Percentiles rank a stretch among this genome's conserved stretches.
These are phyloP conservation scores for Delphinapterus leucas DNA, from an alignment of 2,113 vertebrate species.

Conservation along the genomic window DNA sequence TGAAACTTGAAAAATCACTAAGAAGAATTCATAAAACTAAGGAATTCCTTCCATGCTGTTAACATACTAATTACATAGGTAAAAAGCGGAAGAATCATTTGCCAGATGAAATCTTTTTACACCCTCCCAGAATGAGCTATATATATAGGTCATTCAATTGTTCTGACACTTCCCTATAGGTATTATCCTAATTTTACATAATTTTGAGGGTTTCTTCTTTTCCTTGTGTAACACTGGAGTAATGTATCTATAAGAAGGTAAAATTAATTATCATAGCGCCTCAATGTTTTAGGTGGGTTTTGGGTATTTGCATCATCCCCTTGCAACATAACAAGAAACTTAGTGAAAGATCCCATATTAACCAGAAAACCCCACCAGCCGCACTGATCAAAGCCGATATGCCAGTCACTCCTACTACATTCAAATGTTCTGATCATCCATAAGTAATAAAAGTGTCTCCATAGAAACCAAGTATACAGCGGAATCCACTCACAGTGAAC, in stretches of 20 bases:
- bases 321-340: background rate
- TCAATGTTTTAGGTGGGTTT: background rate
- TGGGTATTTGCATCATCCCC: background rate
- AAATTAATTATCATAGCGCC: background rate
- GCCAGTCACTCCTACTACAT: background rate
- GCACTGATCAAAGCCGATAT: background rate
- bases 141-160: background rate
- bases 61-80: background rate
- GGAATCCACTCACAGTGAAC: background rate
- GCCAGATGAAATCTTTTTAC: background rate
- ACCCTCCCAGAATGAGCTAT: background rate
- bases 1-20: background rate
- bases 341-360: background rate
- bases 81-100: background rate
- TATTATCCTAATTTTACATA: background rate
- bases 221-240: background rate
- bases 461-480: slow-evolving; percentile 66
- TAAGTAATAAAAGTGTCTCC: slow-evolving; percentile 49
- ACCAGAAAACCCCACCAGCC: slow-evolving; percentile 24
- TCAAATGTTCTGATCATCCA: background rate
- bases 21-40: background rate
- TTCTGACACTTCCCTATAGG: background rate
- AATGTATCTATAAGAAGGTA: background rate
- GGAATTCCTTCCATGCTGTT: background rate
- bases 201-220: background rate